These are phyloP conservation scores for Ectemnius lituratus DNA, from an alignment of 2,888 invertebrate species.

Conservation along the genomic window DNA sequence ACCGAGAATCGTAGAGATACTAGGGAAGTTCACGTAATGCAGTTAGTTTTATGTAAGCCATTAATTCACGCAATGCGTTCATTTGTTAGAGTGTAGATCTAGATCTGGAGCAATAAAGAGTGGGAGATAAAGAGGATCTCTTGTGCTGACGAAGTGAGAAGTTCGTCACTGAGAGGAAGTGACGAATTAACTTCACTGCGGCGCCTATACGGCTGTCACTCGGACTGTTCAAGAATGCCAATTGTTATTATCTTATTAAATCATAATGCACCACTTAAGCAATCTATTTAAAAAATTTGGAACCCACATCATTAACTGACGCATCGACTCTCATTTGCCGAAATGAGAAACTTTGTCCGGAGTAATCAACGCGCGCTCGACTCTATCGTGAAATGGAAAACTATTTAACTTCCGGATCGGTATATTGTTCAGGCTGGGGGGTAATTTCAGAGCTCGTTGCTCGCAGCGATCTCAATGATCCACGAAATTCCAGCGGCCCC, in stretches of 20 bases:
- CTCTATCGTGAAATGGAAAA: background rate
- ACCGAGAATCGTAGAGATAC: background rate
- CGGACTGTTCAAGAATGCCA: conserved; percentile 12
- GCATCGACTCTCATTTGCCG: too few relatives aligned
- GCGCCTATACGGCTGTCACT: conserved; percentile 34
- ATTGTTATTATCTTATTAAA: conserved; percentile 28
- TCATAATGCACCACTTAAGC: conserved; percentile 5
- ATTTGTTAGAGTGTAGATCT: too few relatives aligned
- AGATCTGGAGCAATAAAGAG: too few relatives aligned
- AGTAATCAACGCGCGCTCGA: too few relatives aligned
- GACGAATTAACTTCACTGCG: conserved; percentile 62
- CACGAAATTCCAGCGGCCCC: conserved; percentile 29
- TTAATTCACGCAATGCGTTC: background rate
- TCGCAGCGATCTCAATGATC: conserved; percentile 51
- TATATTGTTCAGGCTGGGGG: background rate
- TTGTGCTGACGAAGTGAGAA: conserved; percentile 1
- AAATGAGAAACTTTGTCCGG: too few relatives aligned
- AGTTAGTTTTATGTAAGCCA: background rate
- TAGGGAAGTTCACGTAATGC: background rate
- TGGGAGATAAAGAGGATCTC: background rate
- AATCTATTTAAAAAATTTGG: too few relatives aligned
- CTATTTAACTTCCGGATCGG: conserved; percentile 1
- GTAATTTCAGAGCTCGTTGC: conserved; percentile 14
- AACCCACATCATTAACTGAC: too few relatives aligned
- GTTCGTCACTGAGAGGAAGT: conserved; percentile 53